Evolutionary conservation across 92 coral and sea anemone genomes (phyloP).

Genomic region (Epizoanthus illoricatus): DNA sequence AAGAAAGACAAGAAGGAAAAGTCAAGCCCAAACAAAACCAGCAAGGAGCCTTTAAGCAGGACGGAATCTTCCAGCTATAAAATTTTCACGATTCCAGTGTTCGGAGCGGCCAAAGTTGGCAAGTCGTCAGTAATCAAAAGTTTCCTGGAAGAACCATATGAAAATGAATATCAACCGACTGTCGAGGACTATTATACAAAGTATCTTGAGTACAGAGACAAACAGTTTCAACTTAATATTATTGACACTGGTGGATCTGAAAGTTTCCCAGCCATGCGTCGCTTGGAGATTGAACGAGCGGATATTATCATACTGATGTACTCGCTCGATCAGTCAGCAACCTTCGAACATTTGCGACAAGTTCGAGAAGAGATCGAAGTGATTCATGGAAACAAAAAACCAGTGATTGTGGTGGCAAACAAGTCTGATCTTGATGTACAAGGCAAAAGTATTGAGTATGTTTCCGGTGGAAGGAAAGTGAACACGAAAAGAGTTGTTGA

Average conservation of each 20-base stretch:
- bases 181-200: conserved; percentile 82
- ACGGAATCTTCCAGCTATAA: conserved; percentile 62
- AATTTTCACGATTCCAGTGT: conserved; percentile 67
- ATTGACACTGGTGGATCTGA: conserved; percentile 90
- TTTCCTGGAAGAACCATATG: conserved; percentile 65
- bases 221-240: conserved; percentile 76
- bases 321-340: conserved; percentile 68
- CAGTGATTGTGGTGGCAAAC: conserved; percentile 85
- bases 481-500: conserved; percentile 75
- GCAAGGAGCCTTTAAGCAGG: conserved; percentile 27
- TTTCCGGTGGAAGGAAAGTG: conserved; percentile 50
- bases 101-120: conserved; percentile 83
- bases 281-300: conserved; percentile 76
- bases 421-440: conserved; percentile 76
- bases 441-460: conserved; percentile 62
- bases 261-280: conserved; percentile 87
- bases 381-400: conserved; percentile 58
- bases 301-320: conserved; percentile 80
- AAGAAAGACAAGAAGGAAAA: conserved; percentile 13
- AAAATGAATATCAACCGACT: conserved; percentile 68
- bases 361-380: conserved; percentile 69
- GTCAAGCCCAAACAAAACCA: not conserved
- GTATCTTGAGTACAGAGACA: conserved; percentile 72
- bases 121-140: conserved; percentile 68
- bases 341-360: conserved; percentile 67